Base-by-base conservation (phyloP, 2,888 invertebrate genomes). In the Phytoseiulus persimilis region DNA sequence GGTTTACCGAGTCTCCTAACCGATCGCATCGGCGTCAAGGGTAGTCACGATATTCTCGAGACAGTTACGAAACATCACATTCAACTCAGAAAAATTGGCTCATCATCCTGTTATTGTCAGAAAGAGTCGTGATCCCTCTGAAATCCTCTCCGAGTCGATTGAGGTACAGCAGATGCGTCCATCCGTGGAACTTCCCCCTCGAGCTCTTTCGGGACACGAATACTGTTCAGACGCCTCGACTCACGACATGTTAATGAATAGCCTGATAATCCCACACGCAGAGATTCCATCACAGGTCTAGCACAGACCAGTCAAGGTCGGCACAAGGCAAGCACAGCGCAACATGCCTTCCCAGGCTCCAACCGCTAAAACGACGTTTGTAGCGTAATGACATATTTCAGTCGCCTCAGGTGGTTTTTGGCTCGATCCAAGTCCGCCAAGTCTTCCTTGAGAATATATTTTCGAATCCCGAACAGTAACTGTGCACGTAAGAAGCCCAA, bases 401-500 rank as follows among this genome's bases (percentile, higher is more conserved):
- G 28, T 28, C 90, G 83, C 18, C 33, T 90, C 83, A 90, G 90
- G n/a, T 90, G 83, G 28, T 39, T 31, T 83, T 83, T 90, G 83
- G 83, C 90, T 31, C 33, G 39, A 11, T 83, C 83, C 5, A 90
- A 23, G 11, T 90, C 83, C 23, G 31, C 6, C 23, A 39, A 83
- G n/a, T 90, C 90, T 28, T 90, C 83, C 3, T 83, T 83, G 0
- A 90, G 83, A 3, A 90, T 83, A 28, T 83, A 90, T 83, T 90
- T 23, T 1, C 90, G 65, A 33, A 90, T 90, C 18, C 90, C 90
- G 31, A 83, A 45, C 83, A 90, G 33, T 83, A 83, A 83, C 39
- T 90, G 0, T 90, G 83, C 95, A 96, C 95, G 91, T 90, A 90
- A 28, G 31, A 32, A 31, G 83, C 31, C 90, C 90, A 90, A 45